Evolutionary conservation across 2,797 vertebrate genomes (phyloP).

Genomic region (Peromyscus aztecus): DNA sequence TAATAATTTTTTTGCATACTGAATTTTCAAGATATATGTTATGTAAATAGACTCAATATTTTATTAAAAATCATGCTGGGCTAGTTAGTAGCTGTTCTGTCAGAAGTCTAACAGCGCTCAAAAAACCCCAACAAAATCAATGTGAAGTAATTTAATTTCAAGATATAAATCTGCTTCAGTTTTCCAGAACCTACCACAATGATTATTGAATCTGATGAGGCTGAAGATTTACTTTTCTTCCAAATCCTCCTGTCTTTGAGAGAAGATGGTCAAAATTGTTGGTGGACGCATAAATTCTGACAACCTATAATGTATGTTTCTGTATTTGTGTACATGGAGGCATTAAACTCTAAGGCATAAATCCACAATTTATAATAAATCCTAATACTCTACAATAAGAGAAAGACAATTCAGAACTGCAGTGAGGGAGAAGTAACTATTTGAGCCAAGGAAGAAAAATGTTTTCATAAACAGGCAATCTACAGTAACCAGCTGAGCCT

Average conservation of each 20-base stretch:
- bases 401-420: constrained; percentile 15
- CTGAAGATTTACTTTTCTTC: constrained; percentile 14
- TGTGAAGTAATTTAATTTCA: neutral
- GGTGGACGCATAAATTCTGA: constrained; percentile 32
- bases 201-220: neutral
- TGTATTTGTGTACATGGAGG: neutral
- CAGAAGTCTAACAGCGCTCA: neutral
- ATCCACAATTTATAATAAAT: neutral
- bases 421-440: constrained; percentile 68
- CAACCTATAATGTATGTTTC: neutral
- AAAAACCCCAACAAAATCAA: neutral
- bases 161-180: neutral
- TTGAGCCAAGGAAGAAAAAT: constrained; percentile 79
- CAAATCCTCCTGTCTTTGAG: neutral
- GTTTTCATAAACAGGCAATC: constrained; percentile 82
- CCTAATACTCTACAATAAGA: neutral
- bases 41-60: neutral
- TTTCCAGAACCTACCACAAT: neutral
- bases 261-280: neutral
- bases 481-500: constrained; percentile 67
- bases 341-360: neutral
- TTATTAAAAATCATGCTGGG: neutral
- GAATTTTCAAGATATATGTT: neutral
- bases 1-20: neutral
- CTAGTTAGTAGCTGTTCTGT: constrained; percentile 6